Conservation (phyloP, 2,888 invertebrate genomes). For the Saturnia pavonia region DNA sequence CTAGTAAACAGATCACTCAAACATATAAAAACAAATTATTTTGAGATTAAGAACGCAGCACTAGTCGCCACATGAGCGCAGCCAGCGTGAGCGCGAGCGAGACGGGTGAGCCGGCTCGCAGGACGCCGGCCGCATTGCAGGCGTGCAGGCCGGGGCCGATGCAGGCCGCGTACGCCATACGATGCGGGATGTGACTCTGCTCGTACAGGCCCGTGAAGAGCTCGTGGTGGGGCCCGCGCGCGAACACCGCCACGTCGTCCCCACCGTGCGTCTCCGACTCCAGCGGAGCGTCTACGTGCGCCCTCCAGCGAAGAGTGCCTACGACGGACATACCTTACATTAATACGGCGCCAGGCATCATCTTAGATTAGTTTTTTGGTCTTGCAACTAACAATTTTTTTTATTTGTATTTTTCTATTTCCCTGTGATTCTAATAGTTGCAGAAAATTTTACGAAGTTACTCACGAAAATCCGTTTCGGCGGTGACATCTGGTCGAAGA, state of each 20-base stretch:
- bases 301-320: conserved; percentile 44
- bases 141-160: conserved; percentile 80
- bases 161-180: conserved; percentile 87
- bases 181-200: conserved; percentile 89
- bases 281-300: conserved; percentile 79
- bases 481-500: conserved; percentile 68
- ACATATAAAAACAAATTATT: not conserved
- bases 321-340: conserved; percentile 6
- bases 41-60: not conserved
- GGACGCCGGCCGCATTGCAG: conserved; percentile 40
- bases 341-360: not conserved
- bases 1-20: not conserved
- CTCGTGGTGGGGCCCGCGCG: conserved; percentile 86
- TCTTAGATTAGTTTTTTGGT: too few species aligned
- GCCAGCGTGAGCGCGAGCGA: conserved; percentile 17
- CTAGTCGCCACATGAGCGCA: not conserved
- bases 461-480: conserved; percentile 60
- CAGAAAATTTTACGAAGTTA: too few species aligned
- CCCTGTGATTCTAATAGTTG: too few species aligned
- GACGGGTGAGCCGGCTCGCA: conserved; percentile 11
- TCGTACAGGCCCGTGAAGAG: conserved; percentile 89
- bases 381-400: too few species aligned
- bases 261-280: conserved; percentile 87
- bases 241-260: conserved; percentile 90
- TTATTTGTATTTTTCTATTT: too few species aligned